Base-by-base conservation (phyloP, 1,140 invertebrate genomes). In the Copidosoma floridanum region DNA sequence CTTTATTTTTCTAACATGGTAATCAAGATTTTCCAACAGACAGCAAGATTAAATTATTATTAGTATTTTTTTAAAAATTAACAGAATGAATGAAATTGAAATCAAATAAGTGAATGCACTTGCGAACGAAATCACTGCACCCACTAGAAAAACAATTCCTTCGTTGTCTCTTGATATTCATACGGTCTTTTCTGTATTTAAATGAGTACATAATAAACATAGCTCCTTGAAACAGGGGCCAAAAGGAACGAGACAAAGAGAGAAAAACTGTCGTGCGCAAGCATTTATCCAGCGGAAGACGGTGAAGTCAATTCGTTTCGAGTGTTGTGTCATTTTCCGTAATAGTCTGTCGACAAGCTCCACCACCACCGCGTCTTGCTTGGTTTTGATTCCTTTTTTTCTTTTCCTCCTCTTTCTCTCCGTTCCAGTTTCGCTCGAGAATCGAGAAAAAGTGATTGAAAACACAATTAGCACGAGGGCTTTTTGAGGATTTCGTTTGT, bases 321-420 rank as follows among this genome's bases (percentile, higher is more conserved):
- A 51, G 47, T 58, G 27, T 58, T 58, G 56, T 47, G 27, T 58
- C 47, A 58, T 58, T 58, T 51, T 51, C 48, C 37, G 26, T 27
- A 51, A 58, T 43, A 35, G 56, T 20, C 8, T 16, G 16, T 14
- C n/a, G 16, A 41, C 6, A 8, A 6, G 29, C 6, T 10, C 16
- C 23, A 21, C 12, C 21, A 24, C 43, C 8, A 14, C 12, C 4
- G 16, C 37, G 29, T 6, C 12, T 12, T 32, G 29, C 12, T 8
- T 6, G 29, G 6, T 51, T 46, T 24, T 10, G 24, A 37, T 51
- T 35, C 6, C 23, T 14, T 18, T 12, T 48, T 26, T 5, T 26
- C 27, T 26, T 24, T 20, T 26, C 8, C 6, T n/a, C 14, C 47
- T 47, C 43, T 47, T 32, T 12, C 44, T n/a, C 32, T 37, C 35